These are phyloP conservation scores for Argynnis bischoffii DNA, from an alignment of 2,888 invertebrate genomes.

Conservation along the genomic window DNA sequence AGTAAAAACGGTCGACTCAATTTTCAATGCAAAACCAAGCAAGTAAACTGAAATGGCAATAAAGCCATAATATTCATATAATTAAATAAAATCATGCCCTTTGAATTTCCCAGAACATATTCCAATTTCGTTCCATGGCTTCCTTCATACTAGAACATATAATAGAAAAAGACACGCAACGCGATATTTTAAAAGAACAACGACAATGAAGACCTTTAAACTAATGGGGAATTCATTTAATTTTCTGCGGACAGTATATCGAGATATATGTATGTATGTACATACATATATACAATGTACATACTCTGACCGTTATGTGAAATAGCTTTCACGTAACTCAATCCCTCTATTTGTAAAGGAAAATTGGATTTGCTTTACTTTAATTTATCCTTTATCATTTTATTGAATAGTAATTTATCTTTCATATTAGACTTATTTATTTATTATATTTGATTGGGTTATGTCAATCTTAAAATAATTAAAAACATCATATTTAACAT, in stretches of 20 bases:
- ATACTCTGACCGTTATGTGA: neutral
- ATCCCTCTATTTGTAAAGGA: neutral
- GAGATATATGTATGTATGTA: no score
- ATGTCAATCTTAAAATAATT: no score
- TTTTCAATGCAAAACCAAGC: no score
- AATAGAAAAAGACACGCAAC: neutral
- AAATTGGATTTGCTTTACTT: neutral
- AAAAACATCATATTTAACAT: no score
- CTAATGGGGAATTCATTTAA: neutral
- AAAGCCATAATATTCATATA: no score
- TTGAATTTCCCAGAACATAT: neutral
- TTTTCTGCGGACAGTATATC: no score
- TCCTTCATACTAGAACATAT: constrained; percentile 2
- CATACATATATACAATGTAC: no score
- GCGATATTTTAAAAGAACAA: neutral
- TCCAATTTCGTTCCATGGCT: neutral
- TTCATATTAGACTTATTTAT: neutral
- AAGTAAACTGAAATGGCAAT: no score
- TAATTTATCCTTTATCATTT: neutral
- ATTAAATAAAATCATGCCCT: neutral
- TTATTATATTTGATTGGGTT: neutral
- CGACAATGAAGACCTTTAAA: neutral
- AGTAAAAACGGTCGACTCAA: no score
- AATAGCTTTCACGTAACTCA: neutral
- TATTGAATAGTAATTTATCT: neutral